Evolutionary conservation across 37 sponge, comb jelly and placozoan genomes (phyloP).

Genomic region (Tethya wilhelma): DNA sequence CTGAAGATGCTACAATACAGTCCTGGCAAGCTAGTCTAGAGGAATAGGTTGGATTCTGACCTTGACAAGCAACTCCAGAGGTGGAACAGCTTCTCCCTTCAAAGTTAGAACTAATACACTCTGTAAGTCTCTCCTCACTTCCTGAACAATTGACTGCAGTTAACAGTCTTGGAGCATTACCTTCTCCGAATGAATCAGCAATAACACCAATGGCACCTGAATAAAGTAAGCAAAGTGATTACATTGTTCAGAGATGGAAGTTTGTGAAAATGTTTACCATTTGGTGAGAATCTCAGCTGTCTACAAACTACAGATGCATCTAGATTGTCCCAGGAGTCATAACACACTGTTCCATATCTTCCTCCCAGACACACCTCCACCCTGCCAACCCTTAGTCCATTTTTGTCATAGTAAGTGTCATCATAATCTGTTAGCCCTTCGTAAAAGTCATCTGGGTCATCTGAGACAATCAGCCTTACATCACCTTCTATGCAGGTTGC

Average conservation of each 20-base stretch:
- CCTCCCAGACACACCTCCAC: slow-evolving; percentile 53
- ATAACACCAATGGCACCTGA: slow-evolving; percentile 34
- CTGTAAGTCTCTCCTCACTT: slow-evolving; percentile 16
- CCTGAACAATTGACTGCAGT: slow-evolving; percentile 33
- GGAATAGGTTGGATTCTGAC: no score
- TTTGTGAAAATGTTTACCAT: slow-evolving; percentile 17
- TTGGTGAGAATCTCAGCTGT: slow-evolving; percentile 46
- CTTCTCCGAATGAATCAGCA: slow-evolving; percentile 32
- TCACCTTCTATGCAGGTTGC: slow-evolving; percentile 26
- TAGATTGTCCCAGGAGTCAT: slow-evolving; percentile 28
- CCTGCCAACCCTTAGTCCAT: slow-evolving; percentile 37
- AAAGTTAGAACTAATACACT: neutral
- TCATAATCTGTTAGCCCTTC: slow-evolving; percentile 16
- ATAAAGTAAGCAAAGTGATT: no score
- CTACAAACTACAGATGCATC: slow-evolving; percentile 56
- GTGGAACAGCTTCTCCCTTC: neutral
- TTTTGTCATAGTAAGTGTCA: slow-evolving; percentile 26
- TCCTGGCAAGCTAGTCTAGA: no score
- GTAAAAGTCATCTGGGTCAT: slow-evolving; percentile 18
- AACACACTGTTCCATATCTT: slow-evolving; percentile 47
- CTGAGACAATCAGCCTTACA: slow-evolving; percentile 19
- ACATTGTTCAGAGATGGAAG: neutral
- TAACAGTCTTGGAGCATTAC: slow-evolving; percentile 4
- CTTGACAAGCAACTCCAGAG: slow-evolving; percentile 37
- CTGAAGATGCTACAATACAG: no score